Evolutionary conservation across 2,797 vertebrate species (phyloP).

Genomic region (Chrysolophus pictus): DNA sequence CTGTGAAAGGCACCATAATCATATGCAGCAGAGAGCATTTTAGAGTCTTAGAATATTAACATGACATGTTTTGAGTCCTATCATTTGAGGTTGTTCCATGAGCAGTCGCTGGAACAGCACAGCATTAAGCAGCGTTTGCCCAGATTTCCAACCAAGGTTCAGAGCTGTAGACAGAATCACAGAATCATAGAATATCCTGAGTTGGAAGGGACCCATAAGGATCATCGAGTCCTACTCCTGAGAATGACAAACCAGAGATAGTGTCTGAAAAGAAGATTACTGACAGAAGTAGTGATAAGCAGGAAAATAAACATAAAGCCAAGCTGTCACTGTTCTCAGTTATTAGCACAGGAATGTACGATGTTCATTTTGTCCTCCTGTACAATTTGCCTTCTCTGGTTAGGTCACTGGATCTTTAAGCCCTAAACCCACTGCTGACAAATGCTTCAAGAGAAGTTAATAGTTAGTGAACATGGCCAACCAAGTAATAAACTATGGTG

Average conservation of each 20-base stretch:
- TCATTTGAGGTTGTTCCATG: background rate
- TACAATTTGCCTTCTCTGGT: background rate
- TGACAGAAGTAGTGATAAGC: background rate
- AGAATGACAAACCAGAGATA: background rate
- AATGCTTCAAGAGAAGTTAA: background rate
- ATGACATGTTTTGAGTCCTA: background rate
- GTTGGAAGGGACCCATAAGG: too few species aligned
- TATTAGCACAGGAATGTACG: background rate
- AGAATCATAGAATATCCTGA: too few species aligned
- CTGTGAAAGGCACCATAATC: background rate
- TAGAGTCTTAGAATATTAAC: background rate
- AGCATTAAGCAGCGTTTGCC: background rate
- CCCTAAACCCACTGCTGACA: background rate
- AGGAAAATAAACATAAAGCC: conserved; percentile 1
- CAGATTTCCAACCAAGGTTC: background rate
- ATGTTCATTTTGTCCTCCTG: background rate
- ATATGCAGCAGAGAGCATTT: background rate
- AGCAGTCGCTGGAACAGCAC: background rate
- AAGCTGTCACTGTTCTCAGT: background rate
- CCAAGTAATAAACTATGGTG: background rate
- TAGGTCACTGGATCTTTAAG: background rate
- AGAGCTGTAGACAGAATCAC: background rate
- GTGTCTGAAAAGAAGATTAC: background rate
- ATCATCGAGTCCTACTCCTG: too few species aligned
- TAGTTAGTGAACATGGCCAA: background rate